phyloP scores from a whole-genome alignment of 2,113 vertebrate genomes.

The Benthochromis sp. region DNA sequence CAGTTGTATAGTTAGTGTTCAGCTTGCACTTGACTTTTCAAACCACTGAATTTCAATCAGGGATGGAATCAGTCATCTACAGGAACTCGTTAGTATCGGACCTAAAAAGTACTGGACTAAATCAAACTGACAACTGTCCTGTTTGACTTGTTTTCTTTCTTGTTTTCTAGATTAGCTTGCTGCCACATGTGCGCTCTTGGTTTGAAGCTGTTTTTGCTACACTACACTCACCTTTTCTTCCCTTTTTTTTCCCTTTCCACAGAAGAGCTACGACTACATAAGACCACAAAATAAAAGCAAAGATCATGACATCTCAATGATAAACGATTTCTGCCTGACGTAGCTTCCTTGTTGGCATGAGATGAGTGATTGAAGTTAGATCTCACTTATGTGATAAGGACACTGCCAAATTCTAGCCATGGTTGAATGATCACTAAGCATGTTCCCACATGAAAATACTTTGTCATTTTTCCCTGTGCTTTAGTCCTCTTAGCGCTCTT shows the following conservation, averaged over 20 bases:
- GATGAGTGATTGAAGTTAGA: not conserved
- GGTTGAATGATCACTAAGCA: not conserved
- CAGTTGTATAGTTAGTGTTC: not conserved
- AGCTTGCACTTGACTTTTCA: not conserved
- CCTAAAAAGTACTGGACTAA: not conserved
- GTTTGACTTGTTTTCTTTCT: not conserved
- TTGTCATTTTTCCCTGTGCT: not conserved
- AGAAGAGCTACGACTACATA: not conserved
- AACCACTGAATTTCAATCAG: not conserved
- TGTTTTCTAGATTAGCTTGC: not conserved
- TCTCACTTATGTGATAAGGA: slow-evolving; percentile 6
- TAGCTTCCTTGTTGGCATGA: not conserved
- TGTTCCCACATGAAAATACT: not conserved
- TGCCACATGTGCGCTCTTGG: not conserved
- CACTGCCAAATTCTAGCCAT: not conserved
- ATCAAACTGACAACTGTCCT: not conserved
- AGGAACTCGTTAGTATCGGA: not conserved
- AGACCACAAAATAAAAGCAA: not conserved
- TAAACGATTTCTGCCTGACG: not conserved
- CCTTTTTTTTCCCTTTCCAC: not conserved
- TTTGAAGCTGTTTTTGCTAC: not conserved
- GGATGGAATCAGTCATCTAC: not conserved
- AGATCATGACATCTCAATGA: not conserved
- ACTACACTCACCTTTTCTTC: not conserved
- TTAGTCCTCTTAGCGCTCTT: not conserved